These are phyloP conservation scores for Manis pentadactyla DNA, from an alignment of 2,797 vertebrate genomes.

Conservation along the genomic window DNA sequence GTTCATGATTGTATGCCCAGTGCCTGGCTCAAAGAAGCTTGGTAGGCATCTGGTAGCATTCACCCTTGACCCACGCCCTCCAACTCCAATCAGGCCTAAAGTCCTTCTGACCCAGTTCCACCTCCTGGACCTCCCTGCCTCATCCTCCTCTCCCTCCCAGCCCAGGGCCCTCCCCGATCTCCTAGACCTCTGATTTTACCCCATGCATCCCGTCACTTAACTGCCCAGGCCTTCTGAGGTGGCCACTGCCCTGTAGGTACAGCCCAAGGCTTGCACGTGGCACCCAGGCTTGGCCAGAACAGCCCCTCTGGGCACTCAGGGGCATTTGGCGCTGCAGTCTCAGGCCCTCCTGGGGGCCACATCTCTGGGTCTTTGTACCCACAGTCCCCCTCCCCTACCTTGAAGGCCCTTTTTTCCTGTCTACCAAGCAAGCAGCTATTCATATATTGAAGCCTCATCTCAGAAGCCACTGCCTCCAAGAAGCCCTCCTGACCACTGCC, in stretches of 20 bases:
- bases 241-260: not conserved
- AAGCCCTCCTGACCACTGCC: not conserved
- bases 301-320: not conserved
- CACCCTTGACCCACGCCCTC: not conserved
- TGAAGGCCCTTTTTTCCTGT: not conserved
- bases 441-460: accelerated
- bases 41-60: accelerated
- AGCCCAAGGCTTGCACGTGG: not conserved
- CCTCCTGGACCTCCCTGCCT: accelerated
- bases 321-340: not conserved
- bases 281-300: not conserved
- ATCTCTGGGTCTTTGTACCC: not conserved
- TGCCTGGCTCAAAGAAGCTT: accelerated
- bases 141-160: too few relatives aligned
- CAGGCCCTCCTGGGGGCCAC: accelerated
- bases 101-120: not conserved
- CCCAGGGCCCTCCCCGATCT: not conserved
- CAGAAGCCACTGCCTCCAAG: not conserved
- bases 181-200: not conserved
- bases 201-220: accelerated
- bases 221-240: not conserved
- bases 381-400: too few relatives aligned
- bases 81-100: accelerated
- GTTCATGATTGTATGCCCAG: accelerated
- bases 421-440: not conserved